Base-by-base conservation (phyloP, 92 coral and sea anemone genomes). In the Actinernus sp. region DNA sequence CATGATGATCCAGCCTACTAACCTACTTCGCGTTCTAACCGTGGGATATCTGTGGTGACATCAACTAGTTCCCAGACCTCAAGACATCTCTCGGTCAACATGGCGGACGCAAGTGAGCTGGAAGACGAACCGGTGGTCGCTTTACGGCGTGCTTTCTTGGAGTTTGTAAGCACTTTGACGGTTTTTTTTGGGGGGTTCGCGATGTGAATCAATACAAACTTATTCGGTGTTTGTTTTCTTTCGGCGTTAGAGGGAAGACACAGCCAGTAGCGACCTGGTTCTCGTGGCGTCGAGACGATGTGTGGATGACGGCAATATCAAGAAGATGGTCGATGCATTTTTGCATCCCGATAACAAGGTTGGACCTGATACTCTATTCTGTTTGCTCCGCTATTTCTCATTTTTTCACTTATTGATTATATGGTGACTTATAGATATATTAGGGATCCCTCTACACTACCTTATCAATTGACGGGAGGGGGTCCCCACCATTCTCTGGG, bases 201-300 rank as follows among this genome's bases (percentile, higher is more conserved):
- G n/a, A n/a, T n/a, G n/a, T n/a, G n/a, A 10, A n/a, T n/a, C n/a
- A n/a, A n/a, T n/a, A 3, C 5, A 44, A 21, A 2, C 33, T 38
- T 16, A 33, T n/a, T 2, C 16, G 29, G 18, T 11, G 3, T 7
- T 18, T 1, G 62, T 54, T 26, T 29, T 38, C 53, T 20, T n/a
- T 60, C 13, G 24, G 23, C 18, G n/a, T n/a, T 25, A 88, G 95
- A 55, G 83, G 23, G 55, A 36, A 41, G 87, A 88, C 29, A 72
- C 83, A 4, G 62, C 68, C 9, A 68, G 50, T 22, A 43, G 79
- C 32, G 74, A 84, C 69, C 86, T 84, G 5, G 58, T 89, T 25
- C 39, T 89, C 49, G 87, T 89, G 26, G 91, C 96, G 63, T 62
- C 69, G 39, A 81, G 68, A 49, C 67, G 78, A n/a, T 89, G 84